A percentile compares a stretch with the other conserved stretches of the same genome.
These are phyloP conservation scores for Acanthurus tractus DNA, from an alignment of 2,797 vertebrate genomes.

Conservation along the genomic window DNA sequence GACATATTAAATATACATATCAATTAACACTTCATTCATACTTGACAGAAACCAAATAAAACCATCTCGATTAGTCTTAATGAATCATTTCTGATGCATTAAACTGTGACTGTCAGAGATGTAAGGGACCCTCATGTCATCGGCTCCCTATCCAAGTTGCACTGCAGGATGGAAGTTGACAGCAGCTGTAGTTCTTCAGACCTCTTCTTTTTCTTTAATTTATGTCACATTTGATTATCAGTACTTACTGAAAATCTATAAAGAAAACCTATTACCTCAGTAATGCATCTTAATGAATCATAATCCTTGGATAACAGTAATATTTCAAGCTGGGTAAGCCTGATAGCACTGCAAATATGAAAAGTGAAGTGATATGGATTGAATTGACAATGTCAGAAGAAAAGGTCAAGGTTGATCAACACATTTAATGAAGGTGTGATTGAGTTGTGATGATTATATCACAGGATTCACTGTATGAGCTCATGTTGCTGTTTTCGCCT, in stretches of 20 bases:
- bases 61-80: too few relatives aligned
- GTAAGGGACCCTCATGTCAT: too few relatives aligned
- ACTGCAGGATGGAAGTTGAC: too few relatives aligned
- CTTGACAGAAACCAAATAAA: too few relatives aligned
- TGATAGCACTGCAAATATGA: constrained; percentile 20
- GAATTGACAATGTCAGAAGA: constrained; percentile 37
- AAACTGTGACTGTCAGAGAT: too few relatives aligned
- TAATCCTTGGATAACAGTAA: constrained; percentile 20
- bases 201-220: too few relatives aligned
- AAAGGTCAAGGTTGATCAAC: constrained; percentile 58
- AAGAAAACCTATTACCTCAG: neutral
- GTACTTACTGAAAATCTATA: neutral
- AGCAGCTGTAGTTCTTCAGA: too few relatives aligned
- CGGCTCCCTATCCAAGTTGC: too few relatives aligned
- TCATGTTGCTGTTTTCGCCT: constrained; percentile 18
- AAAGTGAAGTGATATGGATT: constrained; percentile 44
- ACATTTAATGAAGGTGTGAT: constrained; percentile 50
- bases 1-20: too few relatives aligned
- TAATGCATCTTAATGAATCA: constrained; percentile 17
- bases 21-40: too few relatives aligned
- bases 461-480: constrained; percentile 17
- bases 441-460: constrained; percentile 21
- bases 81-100: too few relatives aligned
- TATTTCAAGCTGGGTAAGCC: constrained; percentile 16
- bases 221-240: neutral